phyloP scores from a whole-genome alignment of 2,888 invertebrate species.

The Drosophila tripunctata region DNA sequence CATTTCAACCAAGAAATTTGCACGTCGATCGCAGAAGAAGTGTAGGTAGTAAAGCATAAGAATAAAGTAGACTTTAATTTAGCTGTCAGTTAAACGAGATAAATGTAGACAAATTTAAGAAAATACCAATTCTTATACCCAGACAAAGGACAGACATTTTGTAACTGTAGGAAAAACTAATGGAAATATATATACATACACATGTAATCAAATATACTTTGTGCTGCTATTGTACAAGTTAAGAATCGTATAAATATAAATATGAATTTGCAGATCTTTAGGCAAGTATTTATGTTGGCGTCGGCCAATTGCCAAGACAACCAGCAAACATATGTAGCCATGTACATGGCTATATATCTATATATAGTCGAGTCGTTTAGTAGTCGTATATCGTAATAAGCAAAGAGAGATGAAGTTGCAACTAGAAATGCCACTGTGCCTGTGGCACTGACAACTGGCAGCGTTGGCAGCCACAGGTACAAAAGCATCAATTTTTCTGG shows the following conservation, averaged over 20 bases:
- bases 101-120: no score
- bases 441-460: conserved; percentile 1
- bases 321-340: not conserved
- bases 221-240: not conserved
- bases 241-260: conserved; percentile 5
- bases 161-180: not conserved
- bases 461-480: conserved; percentile 9
- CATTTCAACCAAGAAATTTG: no score
- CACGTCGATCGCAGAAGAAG: no score
- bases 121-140: no score
- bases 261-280: conserved; percentile 9
- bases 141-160: no score
- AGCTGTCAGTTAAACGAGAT: no score
- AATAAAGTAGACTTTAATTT: no score
- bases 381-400: conserved; percentile 12
- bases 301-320: not conserved
- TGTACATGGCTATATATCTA: not conserved
- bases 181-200: not conserved
- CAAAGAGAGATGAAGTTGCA: conserved; percentile 1
- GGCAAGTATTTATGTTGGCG: conserved; percentile 2
- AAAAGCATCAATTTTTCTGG: conserved; percentile 31
- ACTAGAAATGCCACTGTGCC: conserved; percentile 10
- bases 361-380: not conserved
- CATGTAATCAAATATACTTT: no score
- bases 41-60: no score